Evolutionary conservation across 1,140 invertebrate genomes (phyloP), one percentile per base, ranked within the genome.

Genomic region (Rhagoletis zephyria): DNA sequence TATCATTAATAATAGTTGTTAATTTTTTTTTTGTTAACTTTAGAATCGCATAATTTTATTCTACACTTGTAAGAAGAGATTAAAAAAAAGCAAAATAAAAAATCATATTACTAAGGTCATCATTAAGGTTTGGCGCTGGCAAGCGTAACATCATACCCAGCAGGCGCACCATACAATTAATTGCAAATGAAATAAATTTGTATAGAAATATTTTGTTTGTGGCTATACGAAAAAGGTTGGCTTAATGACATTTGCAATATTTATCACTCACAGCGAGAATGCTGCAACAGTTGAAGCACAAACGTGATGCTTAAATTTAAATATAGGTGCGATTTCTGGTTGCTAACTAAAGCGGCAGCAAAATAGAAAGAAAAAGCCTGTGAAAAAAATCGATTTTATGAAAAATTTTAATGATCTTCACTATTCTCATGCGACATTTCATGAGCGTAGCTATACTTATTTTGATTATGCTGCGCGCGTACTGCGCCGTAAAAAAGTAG

Each of bases 91-190:
- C 30, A 30, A 30, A 30, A 30, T 30, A 56, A 81, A 74, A 81
- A 30, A 30, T 56, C 45, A 7, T 56, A 81, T 19, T 81, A 48
- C n/a, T 81, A 81, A 81, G 74, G 74, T 56, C 74, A 56, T 81
- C 74, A 59, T 56, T 81, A 81, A 81, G 74, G 74, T 81, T 81
- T 81, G 74, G 74, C 74, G n/a, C 45, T 81, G 74, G 45, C 74
- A 81, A 81, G 10, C 51, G 74, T 9, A 9, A 51, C 74, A 48
- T 19, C 7, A 81, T 10, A 81, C 1, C 16, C 48, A 81, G 74
- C 74, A 81, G 74, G 48, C 74, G 19, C 16, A 19, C 74, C 51
- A 81, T 2, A 81, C 74, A 81, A 81, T 81, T 81, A 81, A 81
- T 56, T 81, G 48, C n/a, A 81, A 56, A 81, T 81, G n/a, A 19